These are phyloP conservation scores for Metopia argyrocephala DNA, from an alignment of 2,888 invertebrate species.

Conservation along the genomic window DNA sequence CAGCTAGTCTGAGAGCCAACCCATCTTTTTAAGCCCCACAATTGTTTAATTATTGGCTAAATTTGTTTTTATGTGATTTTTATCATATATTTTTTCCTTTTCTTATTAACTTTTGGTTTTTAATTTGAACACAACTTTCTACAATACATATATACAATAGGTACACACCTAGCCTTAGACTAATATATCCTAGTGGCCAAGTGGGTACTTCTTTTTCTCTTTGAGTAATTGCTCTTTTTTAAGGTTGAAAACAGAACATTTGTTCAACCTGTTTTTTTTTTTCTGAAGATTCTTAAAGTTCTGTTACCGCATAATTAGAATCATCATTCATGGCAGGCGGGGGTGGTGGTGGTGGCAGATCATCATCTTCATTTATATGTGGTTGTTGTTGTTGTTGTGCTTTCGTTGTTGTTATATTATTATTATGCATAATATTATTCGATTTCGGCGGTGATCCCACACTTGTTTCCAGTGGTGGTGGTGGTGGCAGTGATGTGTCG, in stretches of 20 bases:
- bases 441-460: constrained; percentile 66
- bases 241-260: neutral
- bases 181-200: neutral
- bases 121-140: constrained; percentile 50
- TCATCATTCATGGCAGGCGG: constrained; percentile 78
- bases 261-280: no score
- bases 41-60: constrained; percentile 36
- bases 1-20: neutral
- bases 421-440: constrained; percentile 65
- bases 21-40: constrained; percentile 27
- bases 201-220: neutral
- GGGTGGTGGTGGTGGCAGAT: constrained; percentile 75
- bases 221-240: neutral
- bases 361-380: constrained; percentile 71
- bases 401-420: constrained; percentile 57
- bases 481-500: constrained; percentile 73
- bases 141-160: constrained; percentile 51
- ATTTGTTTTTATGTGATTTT: constrained; percentile 10
- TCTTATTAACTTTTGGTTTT: constrained; percentile 12
- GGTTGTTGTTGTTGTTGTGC: constrained; percentile 58
- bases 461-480: constrained; percentile 69
- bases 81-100: neutral
- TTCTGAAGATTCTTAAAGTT: constrained; percentile 74
- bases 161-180: neutral
- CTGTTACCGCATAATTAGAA: constrained; percentile 79